phyloP scores from a whole-genome alignment of 2,888 invertebrate genomes.

The Morpho deidamia region DNA sequence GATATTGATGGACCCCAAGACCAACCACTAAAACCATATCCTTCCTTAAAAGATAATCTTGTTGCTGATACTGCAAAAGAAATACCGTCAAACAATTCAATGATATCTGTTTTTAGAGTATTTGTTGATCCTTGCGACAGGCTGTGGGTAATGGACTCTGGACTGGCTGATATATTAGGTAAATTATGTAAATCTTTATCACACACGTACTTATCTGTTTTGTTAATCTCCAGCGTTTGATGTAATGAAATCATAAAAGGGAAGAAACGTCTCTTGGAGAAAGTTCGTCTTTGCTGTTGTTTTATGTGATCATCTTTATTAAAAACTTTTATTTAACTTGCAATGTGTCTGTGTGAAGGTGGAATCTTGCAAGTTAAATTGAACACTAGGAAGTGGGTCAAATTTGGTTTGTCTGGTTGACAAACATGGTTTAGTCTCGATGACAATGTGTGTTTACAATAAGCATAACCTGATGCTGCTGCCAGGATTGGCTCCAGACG shows the following conservation, averaged over 20 bases:
- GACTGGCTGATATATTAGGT: conserved; percentile 86
- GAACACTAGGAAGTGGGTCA: too few relatives aligned
- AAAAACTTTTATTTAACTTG: too few relatives aligned
- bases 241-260: conserved; percentile 3
- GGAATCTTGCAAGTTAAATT: too few relatives aligned
- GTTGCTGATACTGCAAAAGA: conserved; percentile 76
- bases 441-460: too few relatives aligned
- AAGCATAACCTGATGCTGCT: too few relatives aligned
- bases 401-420: too few relatives aligned
- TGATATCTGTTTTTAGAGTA: conserved; percentile 86
- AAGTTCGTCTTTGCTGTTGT: conserved; percentile 2
- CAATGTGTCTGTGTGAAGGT: too few relatives aligned
- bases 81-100: conserved; percentile 77
- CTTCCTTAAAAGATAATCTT: conserved; percentile 87
- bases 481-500: too few relatives aligned
- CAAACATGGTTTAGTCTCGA: too few relatives aligned
- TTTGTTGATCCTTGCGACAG: conserved; percentile 87
- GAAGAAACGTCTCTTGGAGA: conserved; percentile 4
- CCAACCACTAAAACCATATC: conserved; percentile 85
- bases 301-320: too few relatives aligned
- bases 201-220: conserved; percentile 15
- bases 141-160: conserved; percentile 90
- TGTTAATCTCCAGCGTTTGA: conserved; percentile 3
- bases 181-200: conserved; percentile 27
- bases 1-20: conserved; percentile 82